Evolutionary conservation across 2,888 invertebrate species (phyloP).

Genomic region (Vannuccia rotundouncinata): DNA sequence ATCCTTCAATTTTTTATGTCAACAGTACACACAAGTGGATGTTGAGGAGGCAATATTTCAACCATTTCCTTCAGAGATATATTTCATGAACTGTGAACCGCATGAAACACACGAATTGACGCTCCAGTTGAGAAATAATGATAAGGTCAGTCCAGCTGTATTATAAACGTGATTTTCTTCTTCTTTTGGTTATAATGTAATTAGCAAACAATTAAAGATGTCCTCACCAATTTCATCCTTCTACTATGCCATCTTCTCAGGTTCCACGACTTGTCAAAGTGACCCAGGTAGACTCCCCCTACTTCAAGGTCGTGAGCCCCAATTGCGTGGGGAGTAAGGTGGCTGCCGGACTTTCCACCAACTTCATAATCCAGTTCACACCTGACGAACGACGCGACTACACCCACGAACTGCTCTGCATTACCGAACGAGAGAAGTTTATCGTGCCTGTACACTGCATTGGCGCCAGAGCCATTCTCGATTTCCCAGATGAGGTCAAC

Average conservation of each 20-base stretch:
- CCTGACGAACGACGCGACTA: constrained; percentile 60
- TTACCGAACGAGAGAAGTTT: constrained; percentile 57
- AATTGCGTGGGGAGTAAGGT: constrained; percentile 59
- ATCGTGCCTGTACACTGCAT: constrained; percentile 59
- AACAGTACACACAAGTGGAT: constrained; percentile 53
- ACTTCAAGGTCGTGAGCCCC: constrained; percentile 55
- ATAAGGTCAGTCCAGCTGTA: constrained; percentile 47
- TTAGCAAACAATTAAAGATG: background rate
- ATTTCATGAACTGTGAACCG: constrained; percentile 55
- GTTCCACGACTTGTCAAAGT: constrained; percentile 56
- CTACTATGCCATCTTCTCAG: constrained; percentile 42
- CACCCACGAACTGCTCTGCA: constrained; percentile 54
- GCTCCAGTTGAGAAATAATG: constrained; percentile 54
- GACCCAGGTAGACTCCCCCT: constrained; percentile 55
- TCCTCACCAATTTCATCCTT: background rate
- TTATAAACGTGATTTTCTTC: background rate
- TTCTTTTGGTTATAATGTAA: background rate
- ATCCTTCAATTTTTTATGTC: no score
- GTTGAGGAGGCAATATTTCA: constrained; percentile 57
- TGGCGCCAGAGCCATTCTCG: constrained; percentile 61
- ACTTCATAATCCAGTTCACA: constrained; percentile 63
- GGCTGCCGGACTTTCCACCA: constrained; percentile 66
- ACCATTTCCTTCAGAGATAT: constrained; percentile 57
- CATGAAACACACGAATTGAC: constrained; percentile 55
- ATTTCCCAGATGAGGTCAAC: constrained; percentile 62